Conservation (phyloP, 2,113 vertebrate species). For the Chamaea fasciata region DNA sequence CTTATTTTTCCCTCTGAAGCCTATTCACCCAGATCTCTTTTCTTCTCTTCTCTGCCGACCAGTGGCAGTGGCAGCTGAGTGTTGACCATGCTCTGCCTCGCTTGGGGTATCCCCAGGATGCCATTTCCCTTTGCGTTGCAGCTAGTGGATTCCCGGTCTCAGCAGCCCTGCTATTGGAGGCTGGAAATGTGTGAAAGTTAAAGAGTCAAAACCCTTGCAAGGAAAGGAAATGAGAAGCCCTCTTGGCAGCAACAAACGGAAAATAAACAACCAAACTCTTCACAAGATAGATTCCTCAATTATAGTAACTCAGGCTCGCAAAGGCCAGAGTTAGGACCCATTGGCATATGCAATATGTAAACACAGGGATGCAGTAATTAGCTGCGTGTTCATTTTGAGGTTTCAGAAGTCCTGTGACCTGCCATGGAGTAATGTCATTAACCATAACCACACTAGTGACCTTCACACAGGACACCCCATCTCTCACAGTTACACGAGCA, state of each 20-base stretch:
- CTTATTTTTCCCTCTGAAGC: not conserved
- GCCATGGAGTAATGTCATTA: constrained; percentile 79
- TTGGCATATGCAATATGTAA: constrained; percentile 86
- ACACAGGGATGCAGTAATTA: constrained; percentile 91
- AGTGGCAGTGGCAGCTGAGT: not conserved
- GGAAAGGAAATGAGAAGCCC: constrained; percentile 59
- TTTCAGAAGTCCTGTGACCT: constrained; percentile 76
- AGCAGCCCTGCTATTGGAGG: not conserved
- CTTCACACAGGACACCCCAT: constrained; percentile 64
- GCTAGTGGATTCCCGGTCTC: not conserved
- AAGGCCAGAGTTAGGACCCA: constrained; percentile 76
- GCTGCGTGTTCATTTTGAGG: constrained; percentile 77
- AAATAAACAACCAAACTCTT: constrained; percentile 75
- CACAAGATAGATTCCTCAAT: constrained; percentile 64
- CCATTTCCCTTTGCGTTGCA: not conserved
- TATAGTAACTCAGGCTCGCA: constrained; percentile 55
- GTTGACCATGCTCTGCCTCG: rapidly evolving
- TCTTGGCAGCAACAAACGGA: constrained; percentile 69
- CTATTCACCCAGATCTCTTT: not conserved
- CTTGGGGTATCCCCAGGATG: not conserved
- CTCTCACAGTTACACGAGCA: constrained; percentile 30
- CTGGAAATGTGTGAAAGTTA: constrained; percentile 60
- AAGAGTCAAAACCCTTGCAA: constrained; percentile 52
- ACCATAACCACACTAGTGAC: constrained; percentile 76
- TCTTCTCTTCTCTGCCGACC: rapidly evolving